Evolutionary conservation across 2,888 invertebrate genomes (phyloP).

Genomic region (Stictocephala bisonia): DNA sequence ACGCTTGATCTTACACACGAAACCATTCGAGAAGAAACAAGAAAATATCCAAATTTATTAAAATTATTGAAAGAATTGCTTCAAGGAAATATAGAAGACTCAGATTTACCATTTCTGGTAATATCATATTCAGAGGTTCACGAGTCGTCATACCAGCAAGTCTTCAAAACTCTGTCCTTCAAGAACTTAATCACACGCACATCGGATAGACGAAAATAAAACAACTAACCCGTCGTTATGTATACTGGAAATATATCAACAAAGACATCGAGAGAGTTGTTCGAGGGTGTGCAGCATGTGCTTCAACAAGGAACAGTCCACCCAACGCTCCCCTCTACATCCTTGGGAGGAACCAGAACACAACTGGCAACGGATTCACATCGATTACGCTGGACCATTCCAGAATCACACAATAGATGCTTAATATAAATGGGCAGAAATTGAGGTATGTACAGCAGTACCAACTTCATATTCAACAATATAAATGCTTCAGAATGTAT

Average conservation of each 20-base stretch:
- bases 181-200: conserved; percentile 58
- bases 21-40: too few species aligned
- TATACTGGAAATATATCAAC: conserved; percentile 58
- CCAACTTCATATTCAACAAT: conserved; percentile 46
- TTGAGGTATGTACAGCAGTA: not conserved
- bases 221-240: conserved; percentile 55
- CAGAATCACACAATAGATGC: conserved; percentile 44
- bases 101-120: too few species aligned
- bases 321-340: conserved; percentile 55
- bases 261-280: conserved; percentile 55
- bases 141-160: too few species aligned
- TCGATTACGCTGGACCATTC: conserved; percentile 36
- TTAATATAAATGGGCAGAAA: conserved; percentile 50
- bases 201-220: conserved; percentile 59
- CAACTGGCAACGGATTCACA: conserved; percentile 54
- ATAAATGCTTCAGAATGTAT: conserved; percentile 46
- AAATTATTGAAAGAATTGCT: too few species aligned
- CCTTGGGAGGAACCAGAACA: conserved; percentile 55
- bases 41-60: too few species aligned
- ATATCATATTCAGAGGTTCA: too few species aligned
- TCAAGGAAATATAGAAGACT: too few species aligned
- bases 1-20: too few species aligned
- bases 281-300: conserved; percentile 54
- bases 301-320: conserved; percentile 53
- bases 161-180: conserved; percentile 50